A percentile compares a stretch with the other conserved stretches of the same genome.
These are phyloP conservation scores for Serrognathus titanus DNA, from an alignment of 2,888 invertebrate genomes.

Conservation along the genomic window DNA sequence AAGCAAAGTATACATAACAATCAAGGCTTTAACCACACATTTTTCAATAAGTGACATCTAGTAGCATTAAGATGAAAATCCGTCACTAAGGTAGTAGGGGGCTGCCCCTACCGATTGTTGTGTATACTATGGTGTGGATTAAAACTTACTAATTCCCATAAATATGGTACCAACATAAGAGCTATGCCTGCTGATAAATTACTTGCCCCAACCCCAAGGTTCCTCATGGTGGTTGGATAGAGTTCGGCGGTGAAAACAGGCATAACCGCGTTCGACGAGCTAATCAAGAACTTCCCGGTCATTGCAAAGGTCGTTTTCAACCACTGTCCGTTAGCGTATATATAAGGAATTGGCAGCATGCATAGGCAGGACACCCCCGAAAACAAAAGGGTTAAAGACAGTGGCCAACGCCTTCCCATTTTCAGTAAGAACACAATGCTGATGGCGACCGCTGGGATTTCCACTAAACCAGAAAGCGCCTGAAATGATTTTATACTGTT, in stretches of 20 bases:
- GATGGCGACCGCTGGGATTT: slow-evolving; percentile 73
- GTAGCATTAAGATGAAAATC: too few species aligned
- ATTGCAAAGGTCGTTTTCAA: slow-evolving; percentile 70
- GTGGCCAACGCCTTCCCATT: slow-evolving; percentile 69
- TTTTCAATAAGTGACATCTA: too few species aligned
- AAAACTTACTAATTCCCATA: slow-evolving; percentile 68
- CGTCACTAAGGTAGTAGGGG: too few species aligned
- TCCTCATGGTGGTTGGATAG: slow-evolving; percentile 75
- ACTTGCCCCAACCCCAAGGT: slow-evolving; percentile 72
- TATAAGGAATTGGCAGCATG: slow-evolving; percentile 53
- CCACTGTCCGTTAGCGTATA: slow-evolving; percentile 60
- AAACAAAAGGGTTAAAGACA: slow-evolving; percentile 64
- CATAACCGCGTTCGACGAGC: slow-evolving; percentile 74
- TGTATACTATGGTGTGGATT: neutral
- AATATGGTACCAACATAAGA: slow-evolving; percentile 71
- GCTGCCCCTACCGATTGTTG: too few species aligned
- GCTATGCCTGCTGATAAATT: slow-evolving; percentile 75
- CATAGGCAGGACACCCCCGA: slow-evolving; percentile 67
- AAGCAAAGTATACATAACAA: too few species aligned
- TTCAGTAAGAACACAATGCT: slow-evolving; percentile 73
- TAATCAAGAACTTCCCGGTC: slow-evolving; percentile 77
- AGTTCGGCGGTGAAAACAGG: slow-evolving; percentile 77
- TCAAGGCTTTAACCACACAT: too few species aligned
- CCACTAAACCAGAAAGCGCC: slow-evolving; percentile 69
- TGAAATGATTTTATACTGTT: slow-evolving; percentile 30